These are phyloP conservation scores for Shargacucullia verbasci DNA, from an alignment of 2,888 invertebrate species.

Conservation along the genomic window DNA sequence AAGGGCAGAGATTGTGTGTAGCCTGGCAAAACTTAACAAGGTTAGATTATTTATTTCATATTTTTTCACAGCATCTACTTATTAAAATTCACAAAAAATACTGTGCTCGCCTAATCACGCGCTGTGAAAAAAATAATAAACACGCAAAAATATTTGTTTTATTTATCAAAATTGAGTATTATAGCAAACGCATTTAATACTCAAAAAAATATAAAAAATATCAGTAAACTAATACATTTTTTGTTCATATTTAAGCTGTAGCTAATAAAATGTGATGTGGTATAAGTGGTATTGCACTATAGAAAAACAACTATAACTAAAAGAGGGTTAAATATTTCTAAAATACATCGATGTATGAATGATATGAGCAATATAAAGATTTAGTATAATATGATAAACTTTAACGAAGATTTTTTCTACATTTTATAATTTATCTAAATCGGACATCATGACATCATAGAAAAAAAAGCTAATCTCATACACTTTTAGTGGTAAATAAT, in stretches of 20 bases:
- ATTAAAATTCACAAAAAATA: slow-evolving; percentile 38
- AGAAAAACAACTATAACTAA: slow-evolving; percentile 56
- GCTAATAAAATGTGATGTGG: slow-evolving; percentile 56
- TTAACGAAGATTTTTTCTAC: slow-evolving; percentile 27
- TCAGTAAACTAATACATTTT: slow-evolving; percentile 33
- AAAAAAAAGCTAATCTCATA: slow-evolving; percentile 59
- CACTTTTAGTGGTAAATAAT: slow-evolving; percentile 66
- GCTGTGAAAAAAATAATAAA: slow-evolving; percentile 30
- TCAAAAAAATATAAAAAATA: slow-evolving; percentile 40
- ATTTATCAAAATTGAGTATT: slow-evolving; percentile 26
- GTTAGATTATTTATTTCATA: slow-evolving; percentile 5
- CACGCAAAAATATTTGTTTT: slow-evolving; percentile 17
- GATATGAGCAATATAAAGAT: slow-evolving; percentile 74
- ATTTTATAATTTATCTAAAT: slow-evolving; percentile 41
- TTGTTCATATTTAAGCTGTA: slow-evolving; percentile 40
- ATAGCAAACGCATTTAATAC: slow-evolving; percentile 20
- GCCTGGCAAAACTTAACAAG: slow-evolving; percentile 40
- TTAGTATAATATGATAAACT: slow-evolving; percentile 35
- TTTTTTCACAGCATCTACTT: slow-evolving; percentile 23
- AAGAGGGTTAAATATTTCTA: slow-evolving; percentile 54
- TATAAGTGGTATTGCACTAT: slow-evolving; percentile 60
- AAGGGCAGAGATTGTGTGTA: slow-evolving; percentile 25
- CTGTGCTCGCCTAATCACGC: slow-evolving; percentile 16
- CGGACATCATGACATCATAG: slow-evolving; percentile 56
- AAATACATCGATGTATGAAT: slow-evolving; percentile 80